Evolutionary conservation across 2,797 vertebrate species (phyloP).

Genomic region (Sebastes kiyomatsui): DNA sequence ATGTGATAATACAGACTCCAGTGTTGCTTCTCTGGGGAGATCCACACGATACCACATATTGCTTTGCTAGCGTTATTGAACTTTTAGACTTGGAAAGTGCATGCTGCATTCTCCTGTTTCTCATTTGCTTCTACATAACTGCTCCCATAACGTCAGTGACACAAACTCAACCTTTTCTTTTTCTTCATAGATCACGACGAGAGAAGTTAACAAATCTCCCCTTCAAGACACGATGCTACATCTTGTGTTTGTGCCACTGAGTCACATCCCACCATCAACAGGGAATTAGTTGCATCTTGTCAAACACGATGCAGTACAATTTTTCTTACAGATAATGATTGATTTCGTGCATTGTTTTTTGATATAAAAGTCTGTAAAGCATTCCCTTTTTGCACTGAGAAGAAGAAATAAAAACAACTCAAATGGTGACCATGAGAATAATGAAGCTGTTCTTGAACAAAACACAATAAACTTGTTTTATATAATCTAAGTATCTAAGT

Average conservation of each 20-base stretch:
- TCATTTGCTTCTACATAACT: conserved; percentile 3
- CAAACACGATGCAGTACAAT: conserved; percentile 37
- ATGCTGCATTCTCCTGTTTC: neutral
- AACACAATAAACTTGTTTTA: neutral
- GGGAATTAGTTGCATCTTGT: neutral
- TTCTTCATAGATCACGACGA: conserved; percentile 28
- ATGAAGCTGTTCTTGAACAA: neutral
- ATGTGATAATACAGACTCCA: conserved; percentile 20
- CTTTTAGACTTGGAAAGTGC: conserved; percentile 14
- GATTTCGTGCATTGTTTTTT: conserved; percentile 20
- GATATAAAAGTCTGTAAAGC: conserved; percentile 67
- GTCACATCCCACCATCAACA: neutral
- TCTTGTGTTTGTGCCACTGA: neutral
- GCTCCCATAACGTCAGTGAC: neutral
- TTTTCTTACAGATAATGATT: conserved; percentile 43
- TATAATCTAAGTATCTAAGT: neutral
- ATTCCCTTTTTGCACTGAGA: conserved; percentile 68
- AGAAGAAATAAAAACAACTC: conserved; percentile 61
- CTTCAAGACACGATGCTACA: conserved; percentile 1
- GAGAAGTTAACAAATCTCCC: conserved; percentile 7
- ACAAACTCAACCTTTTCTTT: conserved; percentile 2
- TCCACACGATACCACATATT: conserved; percentile 16
- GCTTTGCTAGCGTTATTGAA: conserved; percentile 14
- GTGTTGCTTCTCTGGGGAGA: neutral
- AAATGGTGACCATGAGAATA: conserved; percentile 18